phyloP scores from a whole-genome alignment of 2,797 vertebrate species.

The Intellagama lesueurii region DNA sequence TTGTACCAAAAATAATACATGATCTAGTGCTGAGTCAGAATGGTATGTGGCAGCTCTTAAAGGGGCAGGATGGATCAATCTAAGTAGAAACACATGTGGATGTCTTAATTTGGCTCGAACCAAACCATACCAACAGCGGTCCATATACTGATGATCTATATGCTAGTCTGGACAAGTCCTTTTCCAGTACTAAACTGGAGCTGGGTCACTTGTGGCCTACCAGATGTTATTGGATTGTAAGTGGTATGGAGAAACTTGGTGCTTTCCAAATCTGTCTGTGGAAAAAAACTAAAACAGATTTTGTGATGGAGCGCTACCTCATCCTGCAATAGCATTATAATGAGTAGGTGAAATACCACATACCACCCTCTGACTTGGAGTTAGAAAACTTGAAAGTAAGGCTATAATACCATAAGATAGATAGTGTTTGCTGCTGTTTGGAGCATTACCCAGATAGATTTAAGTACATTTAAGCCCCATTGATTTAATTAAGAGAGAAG shows the following conservation, averaged over 20 bases:
- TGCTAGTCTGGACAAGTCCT: too few species aligned
- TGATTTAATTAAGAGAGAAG: background rate
- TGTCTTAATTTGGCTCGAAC: too few species aligned
- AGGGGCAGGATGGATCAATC: too few species aligned
- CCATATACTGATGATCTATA: too few species aligned
- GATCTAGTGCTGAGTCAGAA: too few species aligned
- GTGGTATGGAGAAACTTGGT: background rate
- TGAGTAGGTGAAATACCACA: slow-evolving; percentile 25
- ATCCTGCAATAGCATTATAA: slow-evolving; percentile 34
- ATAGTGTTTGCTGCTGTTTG: background rate
- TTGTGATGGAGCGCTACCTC: slow-evolving; percentile 38
- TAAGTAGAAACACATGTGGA: too few species aligned
- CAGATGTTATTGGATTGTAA: background rate
- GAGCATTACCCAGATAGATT: background rate
- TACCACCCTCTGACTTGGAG: background rate
- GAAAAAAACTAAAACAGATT: slow-evolving; percentile 29
- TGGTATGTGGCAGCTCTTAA: too few species aligned
- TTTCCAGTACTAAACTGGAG: too few species aligned
- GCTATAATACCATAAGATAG: background rate
- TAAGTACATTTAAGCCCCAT: background rate
- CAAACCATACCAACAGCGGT: too few species aligned
- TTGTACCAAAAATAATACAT: too few species aligned
- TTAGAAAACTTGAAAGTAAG: slow-evolving; percentile 30
- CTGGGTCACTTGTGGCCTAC: too few species aligned
- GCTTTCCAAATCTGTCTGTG: background rate